Evolutionary conservation across 2,888 invertebrate species (phyloP).

Genomic region (Drosophila austrosaltans): DNA sequence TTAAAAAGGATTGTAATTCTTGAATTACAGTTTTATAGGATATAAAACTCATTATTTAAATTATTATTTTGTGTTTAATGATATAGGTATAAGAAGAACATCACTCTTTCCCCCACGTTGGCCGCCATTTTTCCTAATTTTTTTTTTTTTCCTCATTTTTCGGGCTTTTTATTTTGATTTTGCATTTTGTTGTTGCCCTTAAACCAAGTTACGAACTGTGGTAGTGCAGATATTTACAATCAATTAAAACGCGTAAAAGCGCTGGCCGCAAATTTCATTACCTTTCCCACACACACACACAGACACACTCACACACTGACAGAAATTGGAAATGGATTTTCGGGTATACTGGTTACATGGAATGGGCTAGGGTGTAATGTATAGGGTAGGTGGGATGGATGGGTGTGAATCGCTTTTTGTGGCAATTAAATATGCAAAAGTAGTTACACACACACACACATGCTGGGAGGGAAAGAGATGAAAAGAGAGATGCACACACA

Average conservation of each 20-base stretch:
- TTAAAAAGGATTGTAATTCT: too few relatives aligned
- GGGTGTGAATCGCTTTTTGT: slow-evolving; percentile 54
- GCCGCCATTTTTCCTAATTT: not conserved
- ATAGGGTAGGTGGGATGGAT: not conserved
- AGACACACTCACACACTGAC: slow-evolving; percentile 3
- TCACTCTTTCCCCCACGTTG: not conserved
- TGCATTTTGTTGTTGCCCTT: not conserved
- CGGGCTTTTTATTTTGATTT: slow-evolving; percentile 1
- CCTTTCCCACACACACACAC: slow-evolving; percentile 14
- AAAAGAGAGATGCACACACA: not conserved
- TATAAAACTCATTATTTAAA: too few relatives aligned
- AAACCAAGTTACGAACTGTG: slow-evolving; percentile 34
- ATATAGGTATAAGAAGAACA: not conserved
- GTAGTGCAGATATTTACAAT: slow-evolving; percentile 67
- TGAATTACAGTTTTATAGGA: too few relatives aligned
- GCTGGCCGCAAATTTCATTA: slow-evolving; percentile 70
- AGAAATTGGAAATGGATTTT: slow-evolving; percentile 30
- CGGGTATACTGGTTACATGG: slow-evolving; percentile 30
- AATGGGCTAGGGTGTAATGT: slow-evolving; percentile 28
- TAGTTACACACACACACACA: slow-evolving; percentile 48
- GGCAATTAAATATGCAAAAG: slow-evolving; percentile 70
- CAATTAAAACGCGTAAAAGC: slow-evolving; percentile 71
- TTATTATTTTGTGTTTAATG: too few relatives aligned
- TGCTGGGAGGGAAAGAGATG: not conserved
- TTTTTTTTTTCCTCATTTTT: not conserved